Percentiles rank a stretch among this genome's conserved stretches.
phyloP scores from a whole-genome alignment of 2,888 invertebrate genomes.

The Eucriotettix oculatus region DNA sequence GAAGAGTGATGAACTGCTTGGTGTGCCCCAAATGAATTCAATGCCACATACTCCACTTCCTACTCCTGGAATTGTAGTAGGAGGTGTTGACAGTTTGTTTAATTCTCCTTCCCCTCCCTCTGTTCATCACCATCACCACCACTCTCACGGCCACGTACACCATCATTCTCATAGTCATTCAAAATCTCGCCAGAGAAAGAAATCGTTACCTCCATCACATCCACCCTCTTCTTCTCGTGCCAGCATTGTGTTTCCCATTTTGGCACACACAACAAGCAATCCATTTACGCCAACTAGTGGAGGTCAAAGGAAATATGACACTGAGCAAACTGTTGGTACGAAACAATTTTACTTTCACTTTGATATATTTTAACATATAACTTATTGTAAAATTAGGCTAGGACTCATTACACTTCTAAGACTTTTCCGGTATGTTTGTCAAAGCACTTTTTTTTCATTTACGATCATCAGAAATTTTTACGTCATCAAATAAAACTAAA shows the following conservation, averaged over 20 bases:
- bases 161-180: neutral
- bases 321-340: constrained; percentile 7
- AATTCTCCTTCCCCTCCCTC: constrained; percentile 10
- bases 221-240: constrained; percentile 54
- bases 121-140: neutral
- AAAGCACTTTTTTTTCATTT: no score
- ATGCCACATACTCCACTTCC: constrained; percentile 3
- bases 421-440: no score
- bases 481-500: no score
- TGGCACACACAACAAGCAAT: constrained; percentile 24
- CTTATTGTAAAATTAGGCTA: no score
- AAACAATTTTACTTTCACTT: neutral
- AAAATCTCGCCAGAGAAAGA: constrained; percentile 20
- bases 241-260: constrained; percentile 58
- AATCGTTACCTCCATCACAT: constrained; percentile 28
- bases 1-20: constrained; percentile 5
- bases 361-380: no score
- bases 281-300: constrained; percentile 5
- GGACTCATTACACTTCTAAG: no score
- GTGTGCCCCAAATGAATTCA: constrained; percentile 1
- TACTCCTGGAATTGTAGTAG: constrained; percentile 26
- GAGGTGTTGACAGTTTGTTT: constrained; percentile 19
- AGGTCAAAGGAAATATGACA: constrained; percentile 6
- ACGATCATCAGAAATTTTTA: no score
- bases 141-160: neutral